Evolutionary conservation across 2,113 vertebrate genomes (phyloP).

Genomic region (Opisthocomus hoazin): DNA sequence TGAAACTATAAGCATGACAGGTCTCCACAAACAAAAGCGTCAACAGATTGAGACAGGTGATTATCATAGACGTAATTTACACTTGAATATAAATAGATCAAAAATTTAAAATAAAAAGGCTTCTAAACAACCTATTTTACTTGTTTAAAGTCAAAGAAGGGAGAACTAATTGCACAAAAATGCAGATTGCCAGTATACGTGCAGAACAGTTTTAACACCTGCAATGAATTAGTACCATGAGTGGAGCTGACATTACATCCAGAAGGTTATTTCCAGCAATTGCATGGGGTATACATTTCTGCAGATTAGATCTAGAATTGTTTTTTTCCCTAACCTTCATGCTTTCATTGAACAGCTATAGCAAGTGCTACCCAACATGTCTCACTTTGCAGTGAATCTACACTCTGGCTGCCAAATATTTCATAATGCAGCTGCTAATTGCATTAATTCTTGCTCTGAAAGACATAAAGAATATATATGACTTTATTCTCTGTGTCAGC

Average conservation of each 20-base stretch:
- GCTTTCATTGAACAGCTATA: background rate
- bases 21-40: background rate
- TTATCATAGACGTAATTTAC: background rate
- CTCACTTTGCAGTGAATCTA: background rate
- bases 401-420: background rate
- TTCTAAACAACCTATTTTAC: background rate
- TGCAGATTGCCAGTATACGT: background rate
- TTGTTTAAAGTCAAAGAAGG: background rate
- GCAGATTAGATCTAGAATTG: background rate
- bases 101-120: background rate
- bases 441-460: background rate
- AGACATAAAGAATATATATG: background rate
- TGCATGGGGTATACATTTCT: background rate
- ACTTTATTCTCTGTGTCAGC: background rate
- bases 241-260: background rate
- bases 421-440: background rate
- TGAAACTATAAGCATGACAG: background rate
- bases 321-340: background rate
- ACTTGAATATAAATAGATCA: background rate
- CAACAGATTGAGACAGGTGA: background rate
- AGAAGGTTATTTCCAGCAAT: background rate
- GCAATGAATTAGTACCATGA: background rate
- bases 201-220: background rate
- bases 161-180: background rate
- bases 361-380: background rate